Evolutionary conservation across 2,888 invertebrate species (phyloP).

Genomic region (Pseudanteris insignis): DNA sequence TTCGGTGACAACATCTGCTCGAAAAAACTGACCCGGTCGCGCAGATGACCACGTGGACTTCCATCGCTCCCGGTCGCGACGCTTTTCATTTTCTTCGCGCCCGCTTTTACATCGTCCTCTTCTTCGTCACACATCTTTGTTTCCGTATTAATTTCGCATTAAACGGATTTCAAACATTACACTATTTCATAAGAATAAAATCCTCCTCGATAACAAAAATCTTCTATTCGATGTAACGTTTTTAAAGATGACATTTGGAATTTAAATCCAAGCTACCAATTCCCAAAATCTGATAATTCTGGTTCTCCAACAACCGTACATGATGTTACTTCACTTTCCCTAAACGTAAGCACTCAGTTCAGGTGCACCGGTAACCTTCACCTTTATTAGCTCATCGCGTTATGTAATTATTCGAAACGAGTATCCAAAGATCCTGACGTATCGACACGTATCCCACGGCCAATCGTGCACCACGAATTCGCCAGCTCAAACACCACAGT

Average conservation of each 20-base stretch:
- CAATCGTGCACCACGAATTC: not conserved
- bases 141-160: too few species aligned
- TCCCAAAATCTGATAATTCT: too few species aligned
- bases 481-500: not conserved
- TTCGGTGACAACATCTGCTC: conserved; percentile 77
- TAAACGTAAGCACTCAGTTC: too few species aligned
- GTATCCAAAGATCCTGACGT: not conserved
- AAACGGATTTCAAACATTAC: too few species aligned
- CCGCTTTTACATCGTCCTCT: conserved; percentile 14
- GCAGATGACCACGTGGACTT: conserved; percentile 69
- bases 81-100: conserved; percentile 29
- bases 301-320: too few species aligned
- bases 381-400: conserved; percentile 11
- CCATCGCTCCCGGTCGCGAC: conserved; percentile 47
- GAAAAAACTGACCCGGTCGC: conserved; percentile 81
- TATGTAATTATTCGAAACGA: conserved; percentile 1
- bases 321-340: too few species aligned
- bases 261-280: too few species aligned
- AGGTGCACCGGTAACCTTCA: conserved; percentile 20
- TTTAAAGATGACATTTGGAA: too few species aligned
- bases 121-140: conserved; percentile 36
- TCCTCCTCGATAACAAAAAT: too few species aligned
- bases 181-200: too few species aligned
- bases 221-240: too few species aligned
- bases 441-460: not conserved